Conservation (phyloP, 2,888 invertebrate genomes). For the Bombylius discolor region DNA sequence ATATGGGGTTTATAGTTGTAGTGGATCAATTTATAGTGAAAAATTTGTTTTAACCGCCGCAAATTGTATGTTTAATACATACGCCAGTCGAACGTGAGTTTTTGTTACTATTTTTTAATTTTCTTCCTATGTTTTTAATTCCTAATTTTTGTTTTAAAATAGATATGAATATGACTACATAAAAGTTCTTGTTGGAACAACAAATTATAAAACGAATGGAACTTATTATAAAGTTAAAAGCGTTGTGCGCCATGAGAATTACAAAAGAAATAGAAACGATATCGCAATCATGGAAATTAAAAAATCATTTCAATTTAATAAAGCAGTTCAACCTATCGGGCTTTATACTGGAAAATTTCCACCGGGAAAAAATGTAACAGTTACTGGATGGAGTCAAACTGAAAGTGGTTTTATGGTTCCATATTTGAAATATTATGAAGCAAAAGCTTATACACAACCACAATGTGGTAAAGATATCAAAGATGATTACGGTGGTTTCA, state of each 20-base stretch:
- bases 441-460: background rate
- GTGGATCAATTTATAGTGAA: slow-evolving; percentile 20
- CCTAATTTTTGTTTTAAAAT: slow-evolving; percentile 5
- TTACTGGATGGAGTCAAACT: slow-evolving; percentile 28
- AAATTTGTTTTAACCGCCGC: slow-evolving; percentile 23
- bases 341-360: slow-evolving; percentile 20
- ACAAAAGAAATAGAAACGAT: slow-evolving; percentile 19
- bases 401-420: slow-evolving; percentile 12
- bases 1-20: slow-evolving; percentile 21
- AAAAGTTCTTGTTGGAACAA: slow-evolving; percentile 25
- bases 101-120: too few species aligned
- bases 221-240: slow-evolving; percentile 19
- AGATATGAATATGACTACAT: too few species aligned
- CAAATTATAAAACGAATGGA: slow-evolving; percentile 24
- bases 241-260: slow-evolving; percentile 23
- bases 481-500: background rate
- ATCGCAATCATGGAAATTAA: slow-evolving; percentile 26
- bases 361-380: slow-evolving; percentile 17
- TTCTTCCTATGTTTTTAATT: slow-evolving; percentile 21
- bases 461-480: background rate
- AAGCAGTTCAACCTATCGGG: slow-evolving; percentile 19
- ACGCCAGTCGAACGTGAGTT: too few species aligned
- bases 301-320: slow-evolving; percentile 18
- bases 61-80: slow-evolving; percentile 19
- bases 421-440: slow-evolving; percentile 20